Conservation (phyloP, 2,113 vertebrate species). For the Pedionomus torquatus region DNA sequence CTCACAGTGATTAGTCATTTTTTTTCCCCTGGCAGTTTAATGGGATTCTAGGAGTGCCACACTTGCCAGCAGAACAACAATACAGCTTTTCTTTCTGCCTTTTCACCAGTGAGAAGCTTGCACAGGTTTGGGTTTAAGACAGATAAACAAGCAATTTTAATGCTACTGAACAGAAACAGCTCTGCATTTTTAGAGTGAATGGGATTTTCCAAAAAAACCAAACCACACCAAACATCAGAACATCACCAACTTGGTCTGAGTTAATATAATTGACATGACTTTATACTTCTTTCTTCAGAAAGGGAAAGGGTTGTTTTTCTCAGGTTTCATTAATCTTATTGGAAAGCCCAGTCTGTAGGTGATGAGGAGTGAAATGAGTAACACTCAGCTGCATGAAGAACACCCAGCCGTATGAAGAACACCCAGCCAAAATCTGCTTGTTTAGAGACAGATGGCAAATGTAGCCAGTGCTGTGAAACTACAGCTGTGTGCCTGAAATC, state of each 20-base stretch:
- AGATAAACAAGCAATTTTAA: background rate
- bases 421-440: constrained; percentile 67
- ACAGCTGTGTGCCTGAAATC: constrained; percentile 64
- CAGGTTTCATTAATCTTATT: constrained; percentile 39
- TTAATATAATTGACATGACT: background rate
- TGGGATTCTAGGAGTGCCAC: constrained; percentile 38
- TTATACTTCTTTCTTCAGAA: background rate
- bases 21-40: constrained; percentile 54
- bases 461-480: constrained; percentile 56
- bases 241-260: background rate
- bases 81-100: background rate
- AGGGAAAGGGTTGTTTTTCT: constrained; percentile 17
- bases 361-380: constrained; percentile 11
- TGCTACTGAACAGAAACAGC: background rate
- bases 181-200: background rate
- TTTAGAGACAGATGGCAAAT: constrained; percentile 77
- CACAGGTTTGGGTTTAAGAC: background rate
- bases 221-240: background rate
- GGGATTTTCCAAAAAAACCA: background rate
- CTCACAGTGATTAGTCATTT: constrained; percentile 29
- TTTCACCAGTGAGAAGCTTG: background rate
- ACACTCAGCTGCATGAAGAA: constrained; percentile 44
- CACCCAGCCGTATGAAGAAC: constrained; percentile 48
- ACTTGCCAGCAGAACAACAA: constrained; percentile 16
- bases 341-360: constrained; percentile 39